phyloP scores from a whole-genome alignment of 2,113 vertebrate genomes.

The Helogale parvula region DNA sequence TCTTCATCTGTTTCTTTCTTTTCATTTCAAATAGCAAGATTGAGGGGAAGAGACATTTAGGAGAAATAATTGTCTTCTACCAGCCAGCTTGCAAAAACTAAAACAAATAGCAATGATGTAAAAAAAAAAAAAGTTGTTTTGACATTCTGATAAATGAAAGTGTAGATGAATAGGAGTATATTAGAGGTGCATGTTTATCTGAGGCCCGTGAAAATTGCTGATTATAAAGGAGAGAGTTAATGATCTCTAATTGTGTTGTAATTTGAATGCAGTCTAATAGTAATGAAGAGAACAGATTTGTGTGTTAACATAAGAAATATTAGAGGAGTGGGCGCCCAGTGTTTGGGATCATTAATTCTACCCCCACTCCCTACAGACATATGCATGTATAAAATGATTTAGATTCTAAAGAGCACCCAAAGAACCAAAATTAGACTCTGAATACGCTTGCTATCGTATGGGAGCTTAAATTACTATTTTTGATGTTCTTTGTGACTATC shows the following conservation, averaged over 20 bases:
- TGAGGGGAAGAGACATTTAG: background rate
- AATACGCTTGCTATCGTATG: background rate
- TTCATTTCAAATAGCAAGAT: background rate
- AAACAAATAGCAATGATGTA: background rate
- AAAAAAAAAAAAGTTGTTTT: constrained; percentile 32
- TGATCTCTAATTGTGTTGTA: background rate
- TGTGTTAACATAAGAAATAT: background rate
- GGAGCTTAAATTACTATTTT: background rate
- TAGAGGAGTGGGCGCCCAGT: background rate
- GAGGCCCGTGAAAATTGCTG: constrained; percentile 12
- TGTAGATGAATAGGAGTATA: background rate
- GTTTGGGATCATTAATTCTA: constrained; percentile 45
- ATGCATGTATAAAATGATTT: background rate
- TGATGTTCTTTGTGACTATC: background rate
- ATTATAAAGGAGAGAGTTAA: constrained; percentile 45
- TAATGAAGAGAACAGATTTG: background rate
- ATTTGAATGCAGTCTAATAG: background rate
- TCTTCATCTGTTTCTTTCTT: background rate
- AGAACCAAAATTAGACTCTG: background rate
- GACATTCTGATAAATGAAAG: background rate
- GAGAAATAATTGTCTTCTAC: background rate
- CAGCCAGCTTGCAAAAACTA: background rate
- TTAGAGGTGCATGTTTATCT: background rate
- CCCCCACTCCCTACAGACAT: background rate
- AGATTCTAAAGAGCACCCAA: background rate